Base-by-base conservation (phyloP, 1,140 invertebrate genomes). In the Teleogryllus occipitalis region DNA sequence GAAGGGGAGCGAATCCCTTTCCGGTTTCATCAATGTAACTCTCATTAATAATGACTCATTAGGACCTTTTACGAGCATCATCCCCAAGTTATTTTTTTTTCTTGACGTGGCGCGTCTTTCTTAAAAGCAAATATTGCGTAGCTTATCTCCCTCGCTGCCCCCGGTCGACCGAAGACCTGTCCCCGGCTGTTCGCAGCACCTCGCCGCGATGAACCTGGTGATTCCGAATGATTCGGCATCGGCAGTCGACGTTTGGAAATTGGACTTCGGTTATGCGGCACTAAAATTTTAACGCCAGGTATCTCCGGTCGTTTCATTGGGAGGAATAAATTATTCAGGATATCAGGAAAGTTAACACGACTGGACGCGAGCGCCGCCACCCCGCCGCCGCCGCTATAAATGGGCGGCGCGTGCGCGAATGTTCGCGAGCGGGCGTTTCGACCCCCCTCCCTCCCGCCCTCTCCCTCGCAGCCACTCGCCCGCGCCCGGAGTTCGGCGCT, bases 1-100 rank as follows among this genome's bases (percentile, higher is more conserved):
- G 7, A 65, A 65, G 18, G 18, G 18, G 54, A 65, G 54, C 5
- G 27, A 39, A 39, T 65, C 18, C 18, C 7, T 65, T 65, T 65
- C 18, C 54, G 54, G 54, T 14, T 65, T 65, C 54, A 65, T 65
- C 54, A 65, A 65, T 65, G 54, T 65, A 65, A 18, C 54, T 65
- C 54, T 65, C 54, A 65, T 65, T 65, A 65, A 65, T 65, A 65
- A 65, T 65, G 54, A 65, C 54, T 65, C 54, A 65, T 65, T 65
- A 65, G 54, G 54, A 65, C 18, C 54, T 65, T 65, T 65, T 65
- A 65, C 10, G 54, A 65, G 54, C 54, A 65, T 65, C 54, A 65
- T 65, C 18, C 10, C 54, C 18, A 65, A 10, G 54, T 14, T 65
- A 14, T 65, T 65, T 65, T 65, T 65, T 10, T 39, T 39, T 39